These are phyloP conservation scores for Xiphophorus couchianus DNA, from an alignment of 2,113 vertebrate genomes.

Conservation along the genomic window DNA sequence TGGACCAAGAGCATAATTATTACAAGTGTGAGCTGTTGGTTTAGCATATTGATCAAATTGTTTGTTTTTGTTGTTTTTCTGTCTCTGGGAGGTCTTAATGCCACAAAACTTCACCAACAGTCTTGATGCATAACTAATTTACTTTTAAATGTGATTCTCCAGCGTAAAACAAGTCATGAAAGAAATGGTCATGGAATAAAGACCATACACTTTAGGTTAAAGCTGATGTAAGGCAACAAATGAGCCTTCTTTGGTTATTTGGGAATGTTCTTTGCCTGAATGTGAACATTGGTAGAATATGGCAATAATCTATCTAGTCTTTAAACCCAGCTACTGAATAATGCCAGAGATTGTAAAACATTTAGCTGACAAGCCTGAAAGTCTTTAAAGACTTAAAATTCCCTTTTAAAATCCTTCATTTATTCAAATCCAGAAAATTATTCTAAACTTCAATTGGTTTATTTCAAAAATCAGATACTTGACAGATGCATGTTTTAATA, in stretches of 20 bases:
- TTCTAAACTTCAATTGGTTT: neutral
- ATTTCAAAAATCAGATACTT: neutral
- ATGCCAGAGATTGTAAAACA: constrained; percentile 41
- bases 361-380: constrained; percentile 3
- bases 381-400: neutral
- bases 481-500: neutral
- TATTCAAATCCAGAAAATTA: constrained; percentile 3
- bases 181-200: neutral
- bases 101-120: constrained; percentile 7
- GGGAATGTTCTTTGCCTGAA: constrained; percentile 39
- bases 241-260: neutral
- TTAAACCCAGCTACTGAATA: constrained; percentile 38
- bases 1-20: constrained; percentile 23
- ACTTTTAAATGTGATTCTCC: neutral
- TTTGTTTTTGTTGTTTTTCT: constrained; percentile 7
- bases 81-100: constrained; percentile 14
- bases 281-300: constrained; percentile 54
- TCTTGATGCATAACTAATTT: neutral
- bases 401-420: neutral
- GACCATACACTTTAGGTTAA: neutral
- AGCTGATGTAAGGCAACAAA: neutral
- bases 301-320: constrained; percentile 27
- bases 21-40: constrained; percentile 8
- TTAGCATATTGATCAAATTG: constrained; percentile 23
- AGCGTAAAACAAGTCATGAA: constrained; percentile 10